Evolutionary conservation across 2,797 vertebrate genomes (phyloP), one percentile per base, ranked within the genome.

Genomic region (Champsocephalus esox): DNA sequence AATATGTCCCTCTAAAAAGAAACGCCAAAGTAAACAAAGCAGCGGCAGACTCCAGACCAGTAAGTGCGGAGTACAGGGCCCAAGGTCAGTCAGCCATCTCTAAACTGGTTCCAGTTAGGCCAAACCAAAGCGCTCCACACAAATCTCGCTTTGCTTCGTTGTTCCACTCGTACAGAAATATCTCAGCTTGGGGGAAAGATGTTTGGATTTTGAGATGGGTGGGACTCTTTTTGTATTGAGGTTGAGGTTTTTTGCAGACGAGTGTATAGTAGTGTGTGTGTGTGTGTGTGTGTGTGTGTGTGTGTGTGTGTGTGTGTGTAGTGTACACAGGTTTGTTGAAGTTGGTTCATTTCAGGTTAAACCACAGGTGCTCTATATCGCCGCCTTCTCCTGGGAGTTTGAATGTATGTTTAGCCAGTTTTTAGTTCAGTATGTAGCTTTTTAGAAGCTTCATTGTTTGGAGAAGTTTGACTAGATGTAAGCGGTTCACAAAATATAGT

Each of bases 1-100:
- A 96, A 93, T 93, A 74, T 66, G 89, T 92, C 90, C 62, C 70
- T 93, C 93, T 93, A 91, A 93, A 28, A 95, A 94, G 58, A 68
- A 92, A 89, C 84, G 80, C 85, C 83, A 92, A 89, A 92, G 88
- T 93, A 93, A 95, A 95, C 89, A 92, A 46, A 75, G 57, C 76
- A 73, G 79, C 21, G 63, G 83, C 72, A 57, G 61, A 78, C 67
- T 92, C 82, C 88, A 93, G 88, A 90, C 92, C 92, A 92, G 89
- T 93, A 93, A 95, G 88, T 91, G 91, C 70, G 85, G 88, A 92
- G 87, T 87, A 44, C 82, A 56, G 59, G 81, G 68, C 85, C 76
- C 84, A 82, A 72, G 90, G 92, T 94, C 92, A 88, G 82, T 92
- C 89, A 75, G 72, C 85, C 86, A 70, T 87, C 79, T 79, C 77